Conservation (phyloP, 2,888 invertebrate species). For the Spodoptera littoralis region DNA sequence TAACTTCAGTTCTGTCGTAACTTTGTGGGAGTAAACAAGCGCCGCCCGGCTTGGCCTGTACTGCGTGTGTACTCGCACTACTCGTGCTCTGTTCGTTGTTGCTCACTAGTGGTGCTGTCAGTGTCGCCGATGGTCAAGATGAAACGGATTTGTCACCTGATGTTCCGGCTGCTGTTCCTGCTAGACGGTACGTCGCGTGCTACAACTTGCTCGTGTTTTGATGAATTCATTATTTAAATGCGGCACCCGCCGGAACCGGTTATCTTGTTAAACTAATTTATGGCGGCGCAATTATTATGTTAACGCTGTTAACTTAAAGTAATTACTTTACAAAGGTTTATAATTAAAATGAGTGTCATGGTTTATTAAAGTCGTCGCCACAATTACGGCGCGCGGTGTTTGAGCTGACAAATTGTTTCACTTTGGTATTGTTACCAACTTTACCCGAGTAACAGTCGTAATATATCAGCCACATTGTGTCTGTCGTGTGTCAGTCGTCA, state of each 20-base stretch:
- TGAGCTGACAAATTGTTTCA: neutral
- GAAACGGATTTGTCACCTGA: conserved; percentile 84
- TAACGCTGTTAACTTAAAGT: conserved; percentile 18
- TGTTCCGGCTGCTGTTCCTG: conserved; percentile 80
- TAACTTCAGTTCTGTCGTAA: no score
- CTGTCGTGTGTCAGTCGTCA: no score
- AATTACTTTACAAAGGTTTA: conserved; percentile 36
- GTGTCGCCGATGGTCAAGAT: conserved; percentile 73
- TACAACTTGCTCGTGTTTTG: conserved; percentile 72
- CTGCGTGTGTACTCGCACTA: no score
- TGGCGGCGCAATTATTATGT: conserved; percentile 22
- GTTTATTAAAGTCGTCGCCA: conserved; percentile 2
- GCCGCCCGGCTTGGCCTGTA: no score
- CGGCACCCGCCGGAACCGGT: conserved; percentile 15
- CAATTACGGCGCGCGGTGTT: neutral
- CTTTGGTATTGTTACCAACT: neutral
- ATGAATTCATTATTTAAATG: conserved; percentile 31
- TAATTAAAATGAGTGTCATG: conserved; percentile 27
- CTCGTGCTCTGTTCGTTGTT: no score
- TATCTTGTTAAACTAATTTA: conserved; percentile 32
- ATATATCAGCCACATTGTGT: no score
- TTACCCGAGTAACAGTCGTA: no score
- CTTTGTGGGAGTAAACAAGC: no score
- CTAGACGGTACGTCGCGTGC: conserved; percentile 80
- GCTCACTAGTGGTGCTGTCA: conserved; percentile 48